Percentiles rank a stretch among this genome's conserved stretches.
These are phyloP conservation scores for Eupeodes corollae DNA, from an alignment of 1,140 invertebrate species.

Conservation along the genomic window DNA sequence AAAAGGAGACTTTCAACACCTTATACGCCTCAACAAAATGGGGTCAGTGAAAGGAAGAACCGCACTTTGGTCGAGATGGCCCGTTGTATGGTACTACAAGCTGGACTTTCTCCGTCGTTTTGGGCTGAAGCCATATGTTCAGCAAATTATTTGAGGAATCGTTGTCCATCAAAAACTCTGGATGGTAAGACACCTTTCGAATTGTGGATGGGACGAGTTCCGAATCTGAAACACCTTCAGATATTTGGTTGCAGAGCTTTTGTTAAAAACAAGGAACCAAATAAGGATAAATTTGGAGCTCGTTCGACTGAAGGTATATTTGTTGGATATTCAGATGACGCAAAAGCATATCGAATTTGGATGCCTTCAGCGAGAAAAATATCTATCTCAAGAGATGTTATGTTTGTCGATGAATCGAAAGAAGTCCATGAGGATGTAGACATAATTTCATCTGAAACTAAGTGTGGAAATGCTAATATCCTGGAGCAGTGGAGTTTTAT, in stretches of 20 bases:
- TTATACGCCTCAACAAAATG: slow-evolving; percentile 23
- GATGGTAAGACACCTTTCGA: neutral
- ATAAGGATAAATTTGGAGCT: no score
- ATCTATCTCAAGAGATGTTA: neutral
- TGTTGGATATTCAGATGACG: neutral
- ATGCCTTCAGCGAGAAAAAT: neutral
- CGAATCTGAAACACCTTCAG: neutral
- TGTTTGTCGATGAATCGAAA: neutral
- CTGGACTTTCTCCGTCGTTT: neutral
- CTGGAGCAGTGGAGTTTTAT: no score
- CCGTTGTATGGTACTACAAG: neutral
- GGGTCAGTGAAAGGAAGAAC: slow-evolving; percentile 18
- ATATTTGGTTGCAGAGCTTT: neutral
- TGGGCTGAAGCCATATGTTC: neutral
- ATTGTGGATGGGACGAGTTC: neutral
- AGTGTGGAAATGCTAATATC: no score
- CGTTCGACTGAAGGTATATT: neutral
- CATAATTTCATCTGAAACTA: no score
- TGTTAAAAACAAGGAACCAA: neutral
- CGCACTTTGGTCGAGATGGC: slow-evolving; percentile 17
- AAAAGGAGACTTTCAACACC: neutral
- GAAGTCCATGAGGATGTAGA: no score
- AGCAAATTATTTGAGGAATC: neutral
- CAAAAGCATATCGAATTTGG: neutral
- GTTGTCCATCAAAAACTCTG: neutral